Percentiles rank a stretch among this genome's conserved stretches.
These are phyloP conservation scores for Chrysochloris asiatica DNA, from an alignment of 2,113 vertebrate species.

Conservation along the genomic window DNA sequence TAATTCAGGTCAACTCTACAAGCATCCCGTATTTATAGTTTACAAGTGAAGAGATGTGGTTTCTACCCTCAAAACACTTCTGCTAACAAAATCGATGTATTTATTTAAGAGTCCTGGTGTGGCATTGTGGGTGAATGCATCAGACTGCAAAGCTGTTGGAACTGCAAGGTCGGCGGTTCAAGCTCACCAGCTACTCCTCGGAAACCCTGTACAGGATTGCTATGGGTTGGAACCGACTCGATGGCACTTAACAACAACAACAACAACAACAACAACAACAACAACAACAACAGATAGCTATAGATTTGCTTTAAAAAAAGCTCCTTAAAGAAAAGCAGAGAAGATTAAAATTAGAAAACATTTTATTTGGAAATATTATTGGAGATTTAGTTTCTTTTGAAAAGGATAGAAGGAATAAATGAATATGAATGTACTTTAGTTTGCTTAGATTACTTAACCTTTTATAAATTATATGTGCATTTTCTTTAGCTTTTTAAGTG, in stretches of 20 bases:
- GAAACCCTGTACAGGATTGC: too few species aligned
- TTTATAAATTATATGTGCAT: background rate
- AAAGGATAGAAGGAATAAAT: background rate
- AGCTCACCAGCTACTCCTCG: too few species aligned
- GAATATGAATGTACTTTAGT: background rate
- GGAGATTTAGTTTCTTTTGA: background rate
- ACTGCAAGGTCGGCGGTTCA: too few species aligned
- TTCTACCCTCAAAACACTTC: too few species aligned
- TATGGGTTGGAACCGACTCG: too few species aligned
- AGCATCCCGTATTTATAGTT: background rate
- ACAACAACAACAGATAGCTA: too few species aligned
- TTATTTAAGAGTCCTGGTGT: too few species aligned
- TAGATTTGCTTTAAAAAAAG: too few species aligned
- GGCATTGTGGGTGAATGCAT: too few species aligned
- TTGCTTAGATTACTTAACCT: background rate
- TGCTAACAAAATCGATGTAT: fast-evolving
- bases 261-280: too few species aligned
- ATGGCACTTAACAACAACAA: too few species aligned
- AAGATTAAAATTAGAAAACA: background rate
- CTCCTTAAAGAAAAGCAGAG: background rate
- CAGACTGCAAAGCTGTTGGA: too few species aligned
- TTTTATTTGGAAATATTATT: background rate
- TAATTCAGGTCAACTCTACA: background rate
- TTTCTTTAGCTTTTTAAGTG: background rate
- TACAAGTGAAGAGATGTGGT: background rate